A percentile compares a stretch with the other conserved stretches of the same genome.
Conservation (phyloP, 2,113 vertebrate species). For the Petrocephalus zakoni region DNA sequence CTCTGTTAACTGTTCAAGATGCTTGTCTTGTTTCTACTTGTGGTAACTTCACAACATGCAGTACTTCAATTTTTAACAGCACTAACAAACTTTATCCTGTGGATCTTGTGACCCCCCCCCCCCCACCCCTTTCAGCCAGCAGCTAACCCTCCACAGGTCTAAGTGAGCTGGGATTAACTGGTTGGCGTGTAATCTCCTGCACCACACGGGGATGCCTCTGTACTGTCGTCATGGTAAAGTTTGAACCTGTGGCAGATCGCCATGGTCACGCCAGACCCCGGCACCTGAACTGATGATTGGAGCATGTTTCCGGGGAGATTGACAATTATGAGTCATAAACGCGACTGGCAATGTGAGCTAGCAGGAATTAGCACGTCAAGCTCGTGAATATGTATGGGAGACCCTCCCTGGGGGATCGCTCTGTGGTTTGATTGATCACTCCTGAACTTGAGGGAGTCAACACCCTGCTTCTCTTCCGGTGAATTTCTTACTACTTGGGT, state of each 20-base stretch:
- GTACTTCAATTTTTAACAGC: neutral
- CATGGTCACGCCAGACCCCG: slow-evolving; percentile 65
- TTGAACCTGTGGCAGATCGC: slow-evolving; percentile 70
- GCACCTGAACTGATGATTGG: slow-evolving; percentile 69
- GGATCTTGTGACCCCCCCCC: neutral
- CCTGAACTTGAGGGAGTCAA: slow-evolving; percentile 82
- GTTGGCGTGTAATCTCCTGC: neutral
- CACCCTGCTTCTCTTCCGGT: slow-evolving; percentile 66
- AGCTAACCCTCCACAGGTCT: neutral
- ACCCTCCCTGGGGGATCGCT: slow-evolving; percentile 79
- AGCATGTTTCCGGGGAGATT: slow-evolving; percentile 72
- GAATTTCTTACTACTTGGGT: slow-evolving; percentile 45
- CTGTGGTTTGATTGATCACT: slow-evolving; percentile 76
- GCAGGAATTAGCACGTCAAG: slow-evolving; percentile 80
- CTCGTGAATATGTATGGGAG: slow-evolving; percentile 84
- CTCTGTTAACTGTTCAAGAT: too few species aligned
- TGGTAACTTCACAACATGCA: neutral
- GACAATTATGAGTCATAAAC: slow-evolving; percentile 86
- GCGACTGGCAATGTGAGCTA: slow-evolving; percentile 76
- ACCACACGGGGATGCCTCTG: neutral
- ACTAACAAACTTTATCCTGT: neutral
- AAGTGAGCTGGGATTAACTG: neutral
- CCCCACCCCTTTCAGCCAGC: too few species aligned
- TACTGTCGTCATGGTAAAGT: neutral
- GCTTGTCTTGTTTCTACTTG: neutral